Evolutionary conservation across 2,113 vertebrate genomes (phyloP).

Genomic region (Takifugu bimaculatus): DNA sequence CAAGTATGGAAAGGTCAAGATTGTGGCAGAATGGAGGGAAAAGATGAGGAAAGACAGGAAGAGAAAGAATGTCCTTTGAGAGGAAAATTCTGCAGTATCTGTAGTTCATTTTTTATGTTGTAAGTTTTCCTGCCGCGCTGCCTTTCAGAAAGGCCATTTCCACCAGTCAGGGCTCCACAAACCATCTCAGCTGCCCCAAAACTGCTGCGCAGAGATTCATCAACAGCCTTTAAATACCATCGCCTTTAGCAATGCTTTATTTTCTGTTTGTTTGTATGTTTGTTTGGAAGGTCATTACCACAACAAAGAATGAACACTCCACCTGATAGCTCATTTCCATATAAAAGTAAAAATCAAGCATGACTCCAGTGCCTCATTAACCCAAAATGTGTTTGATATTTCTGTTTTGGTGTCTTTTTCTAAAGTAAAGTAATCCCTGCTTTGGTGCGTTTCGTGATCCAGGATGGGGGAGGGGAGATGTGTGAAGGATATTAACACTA

Average conservation of each 20-base stretch:
- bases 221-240: conserved; percentile 39
- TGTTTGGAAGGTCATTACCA: conserved; percentile 57
- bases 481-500: no score
- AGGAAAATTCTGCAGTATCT: neutral
- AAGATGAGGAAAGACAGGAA: neutral
- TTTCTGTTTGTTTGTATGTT: conserved; percentile 40
- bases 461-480: neutral
- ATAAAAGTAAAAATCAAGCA: conserved; percentile 62
- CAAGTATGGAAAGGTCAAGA: no score
- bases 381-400: conserved; percentile 37
- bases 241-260: conserved; percentile 33
- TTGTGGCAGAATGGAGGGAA: no score
- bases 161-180: no score
- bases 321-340: conserved; percentile 62
- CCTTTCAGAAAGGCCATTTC: neutral
- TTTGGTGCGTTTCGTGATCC: conserved; percentile 27
- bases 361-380: conserved; percentile 58
- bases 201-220: conserved; percentile 7
- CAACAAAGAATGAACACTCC: conserved; percentile 55
- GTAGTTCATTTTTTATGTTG: neutral
- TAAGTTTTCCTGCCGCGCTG: neutral
- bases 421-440: conserved; percentile 29
- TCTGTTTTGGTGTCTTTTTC: conserved; percentile 19
- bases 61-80: neutral
- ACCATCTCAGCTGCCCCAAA: neutral